These are phyloP conservation scores for Chelon auratus DNA, from an alignment of 2,797 vertebrate genomes.

Conservation along the genomic window DNA sequence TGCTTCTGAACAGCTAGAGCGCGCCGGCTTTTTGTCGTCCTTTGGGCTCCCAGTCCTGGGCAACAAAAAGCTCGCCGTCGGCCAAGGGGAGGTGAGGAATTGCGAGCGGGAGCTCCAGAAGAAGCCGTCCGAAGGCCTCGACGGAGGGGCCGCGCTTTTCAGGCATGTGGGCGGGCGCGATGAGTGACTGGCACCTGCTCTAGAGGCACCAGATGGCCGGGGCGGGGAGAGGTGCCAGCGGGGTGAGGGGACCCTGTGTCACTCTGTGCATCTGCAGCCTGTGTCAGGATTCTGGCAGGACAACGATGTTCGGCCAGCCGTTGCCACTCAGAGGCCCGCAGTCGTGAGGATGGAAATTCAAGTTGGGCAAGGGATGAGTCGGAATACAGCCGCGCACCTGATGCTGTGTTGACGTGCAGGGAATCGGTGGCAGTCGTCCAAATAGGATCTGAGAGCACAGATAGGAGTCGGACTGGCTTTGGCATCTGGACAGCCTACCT, in stretches of 20 bases:
- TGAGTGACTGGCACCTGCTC: constrained; percentile 81
- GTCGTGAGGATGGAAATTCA: constrained; percentile 58
- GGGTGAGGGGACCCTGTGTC: constrained; percentile 77
- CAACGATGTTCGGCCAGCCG: constrained; percentile 53
- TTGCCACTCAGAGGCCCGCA: constrained; percentile 49
- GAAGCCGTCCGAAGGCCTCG: constrained; percentile 44
- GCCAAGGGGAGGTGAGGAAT: constrained; percentile 33
- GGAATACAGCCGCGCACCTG: constrained; percentile 72
- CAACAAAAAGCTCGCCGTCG: constrained; percentile 53
- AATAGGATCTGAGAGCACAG: constrained; percentile 64
- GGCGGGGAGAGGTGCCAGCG: constrained; percentile 56
- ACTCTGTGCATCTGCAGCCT: constrained; percentile 76
- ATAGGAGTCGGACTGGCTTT: constrained; percentile 49
- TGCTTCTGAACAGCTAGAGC: constrained; percentile 33
- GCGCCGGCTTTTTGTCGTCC: constrained; percentile 35
- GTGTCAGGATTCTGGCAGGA: constrained; percentile 73
- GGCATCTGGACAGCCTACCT: constrained; percentile 64
- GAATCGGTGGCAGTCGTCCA: constrained; percentile 72
- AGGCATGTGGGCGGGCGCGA: constrained; percentile 40
- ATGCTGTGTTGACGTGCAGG: constrained; percentile 66
- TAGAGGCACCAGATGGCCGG: constrained; percentile 80
- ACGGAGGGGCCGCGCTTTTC: constrained; percentile 49
- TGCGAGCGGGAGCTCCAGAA: constrained; percentile 29
- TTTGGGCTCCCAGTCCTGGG: constrained; percentile 25
- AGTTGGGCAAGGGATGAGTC: constrained; percentile 78